Evolutionary conservation across 1,140 invertebrate genomes (phyloP), one percentile per base, ranked within the genome.

Genomic region (Drosophila gunungcola): DNA sequence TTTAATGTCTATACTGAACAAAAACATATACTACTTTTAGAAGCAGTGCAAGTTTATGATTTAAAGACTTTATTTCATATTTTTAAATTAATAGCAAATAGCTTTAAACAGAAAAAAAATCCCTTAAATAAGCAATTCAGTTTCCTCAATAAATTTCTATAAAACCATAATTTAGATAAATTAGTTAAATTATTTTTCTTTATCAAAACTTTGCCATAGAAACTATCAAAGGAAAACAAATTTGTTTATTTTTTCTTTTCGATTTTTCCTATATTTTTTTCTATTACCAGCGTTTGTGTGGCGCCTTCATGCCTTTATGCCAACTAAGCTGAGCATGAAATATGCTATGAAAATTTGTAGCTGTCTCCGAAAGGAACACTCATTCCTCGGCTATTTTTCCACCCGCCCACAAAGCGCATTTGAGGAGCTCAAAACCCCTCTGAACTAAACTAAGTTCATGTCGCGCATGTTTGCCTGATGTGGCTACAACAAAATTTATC

Each of bases 381-480:
- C 27, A 52, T 49, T 32, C n/a, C 11, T 34, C 11, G 3, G 13
- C 13, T 7, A 36, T 46, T 61, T 64, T 27, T 11, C 36, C 38
- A 4, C 58, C 29, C 38, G 55, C 43, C 36, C 56, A 16, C 21
- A 61, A 67, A 68, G 38, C 21, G 29, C 58, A 51, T 64, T 62
- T 61, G 27, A 34, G 4, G 11, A 13, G 38, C 54, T 46, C 56
- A 60, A 63, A 29, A 63, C 54, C 13, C 54, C 10, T 52, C 34
- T 41, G 16, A 46, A 16, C 27, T 45, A 25, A 73, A 72, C 54
- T 51, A 45, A 16, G 12, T 52, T 38, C 55, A 61, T 61, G 63
- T 69, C 67, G 67, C 55, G 67, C 67, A 12, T 49, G 67, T 69
- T 69, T 70, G 51, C 34, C 42, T 49, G 67, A 70, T 70, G 64